Percentiles rank a stretch among this genome's conserved stretches.
phyloP scores from a whole-genome alignment of 1,140 invertebrate species.

The Sarcophaga bullata region DNA sequence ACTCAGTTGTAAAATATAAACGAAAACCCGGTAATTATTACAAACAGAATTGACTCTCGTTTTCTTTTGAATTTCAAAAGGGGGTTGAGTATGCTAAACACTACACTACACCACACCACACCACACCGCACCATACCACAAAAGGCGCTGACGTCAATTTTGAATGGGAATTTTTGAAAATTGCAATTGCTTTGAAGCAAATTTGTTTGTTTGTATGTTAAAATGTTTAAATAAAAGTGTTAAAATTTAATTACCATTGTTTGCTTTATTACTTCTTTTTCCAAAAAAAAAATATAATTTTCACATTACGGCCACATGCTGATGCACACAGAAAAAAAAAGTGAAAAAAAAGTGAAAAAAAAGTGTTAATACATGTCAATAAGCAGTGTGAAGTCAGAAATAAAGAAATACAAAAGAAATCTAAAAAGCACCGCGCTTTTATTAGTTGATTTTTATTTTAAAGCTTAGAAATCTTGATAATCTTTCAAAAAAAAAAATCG shows the following conservation, averaged over 20 bases:
- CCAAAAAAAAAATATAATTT: not conserved
- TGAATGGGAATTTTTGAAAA: slow-evolving; percentile 7
- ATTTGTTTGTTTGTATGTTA: not conserved
- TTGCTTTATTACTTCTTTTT: not conserved
- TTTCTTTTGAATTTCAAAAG: not conserved
- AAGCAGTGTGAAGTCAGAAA: not conserved
- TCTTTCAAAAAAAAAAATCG: too few species aligned
- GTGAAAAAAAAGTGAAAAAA: not conserved
- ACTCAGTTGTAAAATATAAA: not conserved
- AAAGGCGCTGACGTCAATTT: slow-evolving; percentile 4
- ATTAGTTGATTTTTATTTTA: not conserved
- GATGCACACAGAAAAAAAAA: not conserved
- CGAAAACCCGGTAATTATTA: slow-evolving; percentile 3
- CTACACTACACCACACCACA: too few species aligned
- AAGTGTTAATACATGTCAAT: slow-evolving; percentile 25
- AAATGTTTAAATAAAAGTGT: not conserved
- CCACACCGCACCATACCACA: not conserved
- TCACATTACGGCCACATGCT: slow-evolving; percentile 35
- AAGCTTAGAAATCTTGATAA: too few species aligned
- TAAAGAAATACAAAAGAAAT: not conserved
- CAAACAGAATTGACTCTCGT: too few species aligned
- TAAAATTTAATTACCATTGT: slow-evolving; percentile 34
- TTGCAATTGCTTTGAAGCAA: not conserved
- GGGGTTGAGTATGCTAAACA: not conserved
- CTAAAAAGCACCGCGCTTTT: slow-evolving; percentile 2